Base-by-base conservation (phyloP, 2,113 vertebrate genomes). In the Oncorhynchus kisutch region DNA sequence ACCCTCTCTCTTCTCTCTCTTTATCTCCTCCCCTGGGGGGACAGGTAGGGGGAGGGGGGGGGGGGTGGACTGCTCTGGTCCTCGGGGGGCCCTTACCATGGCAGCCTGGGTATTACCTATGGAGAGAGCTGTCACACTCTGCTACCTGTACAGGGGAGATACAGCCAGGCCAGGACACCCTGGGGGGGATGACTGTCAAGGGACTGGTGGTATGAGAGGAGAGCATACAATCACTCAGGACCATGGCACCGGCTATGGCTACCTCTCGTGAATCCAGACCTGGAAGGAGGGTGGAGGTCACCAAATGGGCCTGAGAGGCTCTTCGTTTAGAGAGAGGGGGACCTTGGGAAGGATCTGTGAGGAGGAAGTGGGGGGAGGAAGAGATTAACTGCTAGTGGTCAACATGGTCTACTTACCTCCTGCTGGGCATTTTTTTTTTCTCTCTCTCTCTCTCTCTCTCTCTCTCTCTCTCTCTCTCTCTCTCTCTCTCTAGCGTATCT, bases 61-160 rank as follows among this genome's bases (percentile, higher is more conserved):
- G 39, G 39, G 54, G 25, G 18, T 71, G 71, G 66, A 79, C 51
- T 31, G 29, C 67, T 76, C 72, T 82, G 76, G 68, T 86, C 88
- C 85, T 82, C 68, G 72, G 74, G 88, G 90, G 79, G 68, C 48
- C 79, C 80, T 84, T 45, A 81, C 81, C 83, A 82, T 65, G 82
- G 82, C 87, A 77, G 86, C 84, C 82, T 81, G 87, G 81, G 81
- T 87, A 81, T 87, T 91, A 91, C 90, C 87, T 90, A 11, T 45
- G 39, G 39, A 45, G 39, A 11, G 39, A 45, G 39, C 9, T 45
- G 86, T 89, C 88, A 88, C 82, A 86, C 76, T 81, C 69, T 79
- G 67, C 83, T 88, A 86, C 85, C 85, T 90, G 90, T 87, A 79
- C 77, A 49, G 71, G 39, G 84, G 73, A 86, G 84, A 90, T 90